These are phyloP conservation scores for Brachyistius frenatus DNA, from an alignment of 2,113 vertebrate genomes.

Conservation along the genomic window DNA sequence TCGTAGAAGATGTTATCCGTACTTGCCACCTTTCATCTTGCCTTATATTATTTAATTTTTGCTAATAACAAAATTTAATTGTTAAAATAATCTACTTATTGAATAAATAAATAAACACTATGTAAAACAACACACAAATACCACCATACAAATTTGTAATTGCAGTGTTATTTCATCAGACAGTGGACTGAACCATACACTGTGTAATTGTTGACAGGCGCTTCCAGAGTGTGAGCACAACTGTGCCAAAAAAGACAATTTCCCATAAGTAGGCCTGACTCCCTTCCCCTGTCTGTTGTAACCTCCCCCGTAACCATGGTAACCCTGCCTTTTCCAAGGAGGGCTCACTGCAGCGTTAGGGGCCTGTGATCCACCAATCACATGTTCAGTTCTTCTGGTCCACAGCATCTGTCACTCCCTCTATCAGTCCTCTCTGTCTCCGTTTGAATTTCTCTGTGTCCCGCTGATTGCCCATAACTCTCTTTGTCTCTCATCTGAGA, in stretches of 20 bases:
- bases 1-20: too few relatives aligned
- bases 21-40: background rate
- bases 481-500: conserved; percentile 42
- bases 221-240: conserved; percentile 14
- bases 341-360: conserved; percentile 40
- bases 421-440: conserved; percentile 48
- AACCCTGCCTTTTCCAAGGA: conserved; percentile 62
- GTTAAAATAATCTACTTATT: background rate
- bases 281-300: conserved; percentile 58
- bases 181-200: background rate
- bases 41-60: background rate
- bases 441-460: conserved; percentile 31
- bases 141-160: background rate
- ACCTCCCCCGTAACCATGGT: conserved; percentile 74
- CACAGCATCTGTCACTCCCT: conserved; percentile 76
- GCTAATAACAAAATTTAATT: background rate
- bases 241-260: conserved; percentile 61
- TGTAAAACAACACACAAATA: too few relatives aligned
- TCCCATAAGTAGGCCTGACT: conserved; percentile 62
- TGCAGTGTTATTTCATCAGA: background rate
- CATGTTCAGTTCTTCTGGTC: conserved; percentile 62
- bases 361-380: conserved; percentile 70
- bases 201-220: conserved; percentile 6
- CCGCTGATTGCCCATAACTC: conserved; percentile 11
- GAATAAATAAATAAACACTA: background rate